Conservation (phyloP, 2,113 vertebrate genomes). For the Poeciliopsis turrubarensis region DNA sequence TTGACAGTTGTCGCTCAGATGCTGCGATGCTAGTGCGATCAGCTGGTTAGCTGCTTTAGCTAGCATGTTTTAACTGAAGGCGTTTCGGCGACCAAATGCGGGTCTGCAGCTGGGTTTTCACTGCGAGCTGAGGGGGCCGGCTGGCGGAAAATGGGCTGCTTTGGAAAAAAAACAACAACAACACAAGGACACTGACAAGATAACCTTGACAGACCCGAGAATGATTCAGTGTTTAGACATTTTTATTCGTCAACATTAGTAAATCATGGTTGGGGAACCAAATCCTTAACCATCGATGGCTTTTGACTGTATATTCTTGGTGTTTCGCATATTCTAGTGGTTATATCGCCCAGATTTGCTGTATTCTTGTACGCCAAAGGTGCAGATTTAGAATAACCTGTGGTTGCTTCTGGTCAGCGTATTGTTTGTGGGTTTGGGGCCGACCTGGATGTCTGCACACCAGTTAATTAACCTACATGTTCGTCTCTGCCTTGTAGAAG, state of each 20-base stretch:
- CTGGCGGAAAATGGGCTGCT: neutral
- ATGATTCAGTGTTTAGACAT: neutral
- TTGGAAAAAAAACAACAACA: neutral
- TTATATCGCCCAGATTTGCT: neutral
- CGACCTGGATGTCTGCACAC: neutral
- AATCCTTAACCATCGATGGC: neutral
- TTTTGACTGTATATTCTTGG: too few species aligned
- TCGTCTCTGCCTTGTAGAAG: neutral
- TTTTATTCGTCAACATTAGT: neutral
- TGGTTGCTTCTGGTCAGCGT: constrained; percentile 13
- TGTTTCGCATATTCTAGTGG: neutral
- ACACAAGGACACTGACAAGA: neutral
- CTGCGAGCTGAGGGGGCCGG: neutral
- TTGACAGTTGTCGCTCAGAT: constrained; percentile 49
- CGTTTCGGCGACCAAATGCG: neutral
- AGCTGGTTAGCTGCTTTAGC: constrained; percentile 40
- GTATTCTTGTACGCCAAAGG: neutral
- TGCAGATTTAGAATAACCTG: constrained; percentile 13
- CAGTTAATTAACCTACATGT: neutral
- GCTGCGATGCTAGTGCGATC: constrained; percentile 42
- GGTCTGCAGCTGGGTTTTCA: neutral
- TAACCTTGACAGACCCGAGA: neutral
- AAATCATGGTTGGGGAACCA: neutral
- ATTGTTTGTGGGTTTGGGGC: constrained; percentile 23
- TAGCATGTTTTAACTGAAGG: constrained; percentile 12